These are phyloP conservation scores for Micrasema longulum DNA, from an alignment of 1,140 invertebrate genomes.

Conservation along the genomic window DNA sequence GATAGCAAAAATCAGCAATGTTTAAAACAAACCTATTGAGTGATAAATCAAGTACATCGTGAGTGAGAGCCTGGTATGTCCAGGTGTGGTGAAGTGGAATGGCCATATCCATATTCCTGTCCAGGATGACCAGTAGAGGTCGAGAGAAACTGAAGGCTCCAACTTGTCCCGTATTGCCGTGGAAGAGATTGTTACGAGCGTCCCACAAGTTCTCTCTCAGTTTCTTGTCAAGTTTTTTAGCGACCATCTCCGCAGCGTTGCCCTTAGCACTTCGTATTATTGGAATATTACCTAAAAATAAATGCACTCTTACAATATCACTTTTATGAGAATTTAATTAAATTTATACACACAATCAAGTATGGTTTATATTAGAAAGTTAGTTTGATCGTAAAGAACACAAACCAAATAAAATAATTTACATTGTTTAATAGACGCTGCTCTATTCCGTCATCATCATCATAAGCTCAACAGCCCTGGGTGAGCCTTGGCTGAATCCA, in stretches of 20 bases:
- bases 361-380: too few relatives aligned
- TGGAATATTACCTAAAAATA: slow-evolving; percentile 85
- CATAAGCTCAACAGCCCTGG: too few relatives aligned
- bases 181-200: slow-evolving; percentile 95
- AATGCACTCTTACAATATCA: too few relatives aligned
- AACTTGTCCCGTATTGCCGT: slow-evolving; percentile 81
- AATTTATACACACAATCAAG: too few relatives aligned
- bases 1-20: too few relatives aligned
- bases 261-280: slow-evolving; percentile 95
- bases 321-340: too few relatives aligned
- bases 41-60: slow-evolving; percentile 93
- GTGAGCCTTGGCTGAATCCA: too few relatives aligned
- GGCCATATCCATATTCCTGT: slow-evolving; percentile 96
- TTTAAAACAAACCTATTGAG: slow-evolving; percentile 81
- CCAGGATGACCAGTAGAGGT: slow-evolving; percentile 92
- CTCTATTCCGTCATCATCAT: too few relatives aligned
- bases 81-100: slow-evolving; percentile 99
- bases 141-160: slow-evolving; percentile 91
- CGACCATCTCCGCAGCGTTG: slow-evolving; percentile 98
- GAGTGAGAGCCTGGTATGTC: slow-evolving; percentile 98
- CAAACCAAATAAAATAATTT: too few relatives aligned
- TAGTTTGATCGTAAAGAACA: too few relatives aligned
- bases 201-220: slow-evolving; percentile 96
- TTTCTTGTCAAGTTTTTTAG: slow-evolving; percentile 97
- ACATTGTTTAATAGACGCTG: too few relatives aligned